These are phyloP conservation scores for Hemicordylus capensis DNA, from an alignment of 2,113 vertebrate genomes.

Conservation along the genomic window DNA sequence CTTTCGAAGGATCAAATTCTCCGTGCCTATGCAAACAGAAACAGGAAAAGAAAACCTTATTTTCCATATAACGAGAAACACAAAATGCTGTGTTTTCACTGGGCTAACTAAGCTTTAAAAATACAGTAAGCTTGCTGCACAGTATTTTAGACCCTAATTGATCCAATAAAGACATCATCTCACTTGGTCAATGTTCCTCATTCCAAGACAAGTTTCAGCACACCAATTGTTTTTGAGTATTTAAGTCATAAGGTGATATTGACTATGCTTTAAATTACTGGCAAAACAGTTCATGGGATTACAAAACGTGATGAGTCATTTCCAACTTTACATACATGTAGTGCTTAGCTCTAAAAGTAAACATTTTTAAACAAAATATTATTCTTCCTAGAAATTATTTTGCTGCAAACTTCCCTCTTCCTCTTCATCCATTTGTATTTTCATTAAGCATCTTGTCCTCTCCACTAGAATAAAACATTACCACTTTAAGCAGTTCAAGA, in stretches of 20 bases:
- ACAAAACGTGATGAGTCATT: slow-evolving; percentile 11
- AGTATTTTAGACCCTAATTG: not conserved
- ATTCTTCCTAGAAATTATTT: not conserved
- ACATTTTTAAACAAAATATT: not conserved
- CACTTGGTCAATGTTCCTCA: not conserved
- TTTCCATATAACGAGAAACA: not conserved
- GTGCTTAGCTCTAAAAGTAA: not conserved
- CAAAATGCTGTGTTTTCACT: not conserved
- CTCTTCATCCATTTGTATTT: not conserved
- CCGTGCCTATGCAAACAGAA: not conserved
- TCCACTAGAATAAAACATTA: not conserved
- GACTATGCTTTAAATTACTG: not conserved
- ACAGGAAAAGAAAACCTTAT: not conserved
- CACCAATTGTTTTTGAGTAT: not conserved
- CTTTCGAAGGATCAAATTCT: not conserved
- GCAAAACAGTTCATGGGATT: not conserved
- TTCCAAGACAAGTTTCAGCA: not conserved
- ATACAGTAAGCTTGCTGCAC: not conserved
- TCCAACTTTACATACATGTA: not conserved
- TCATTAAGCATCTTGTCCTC: rapidly evolving
- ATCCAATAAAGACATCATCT: not conserved
- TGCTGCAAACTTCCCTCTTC: not conserved
- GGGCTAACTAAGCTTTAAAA: not conserved
- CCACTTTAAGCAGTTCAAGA: not conserved
- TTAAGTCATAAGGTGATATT: not conserved